Evolutionary conservation across 2,113 vertebrate genomes (phyloP).

Genomic region (Ploceus nigricollis): DNA sequence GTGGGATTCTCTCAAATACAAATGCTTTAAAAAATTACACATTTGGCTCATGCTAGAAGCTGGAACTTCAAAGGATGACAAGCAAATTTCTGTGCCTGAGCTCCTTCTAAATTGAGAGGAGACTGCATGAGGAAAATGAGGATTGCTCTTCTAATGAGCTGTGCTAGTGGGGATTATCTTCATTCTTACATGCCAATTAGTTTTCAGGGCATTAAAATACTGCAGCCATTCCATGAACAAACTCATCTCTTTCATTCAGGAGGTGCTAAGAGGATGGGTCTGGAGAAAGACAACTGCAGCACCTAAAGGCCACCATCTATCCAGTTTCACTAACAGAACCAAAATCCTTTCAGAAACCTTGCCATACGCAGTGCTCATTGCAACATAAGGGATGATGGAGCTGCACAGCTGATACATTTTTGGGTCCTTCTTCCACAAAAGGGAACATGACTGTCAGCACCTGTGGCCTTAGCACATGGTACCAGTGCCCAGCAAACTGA

Average conservation of each 20-base stretch:
- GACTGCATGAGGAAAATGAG: neutral
- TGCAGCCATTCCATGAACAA: neutral
- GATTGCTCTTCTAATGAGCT: neutral
- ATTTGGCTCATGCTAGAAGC: neutral
- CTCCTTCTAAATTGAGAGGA: neutral
- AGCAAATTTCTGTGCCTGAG: neutral
- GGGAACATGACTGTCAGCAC: neutral
- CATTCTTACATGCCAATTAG: neutral
- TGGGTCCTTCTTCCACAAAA: neutral
- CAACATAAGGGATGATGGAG: fast-evolving
- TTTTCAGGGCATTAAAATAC: neutral
- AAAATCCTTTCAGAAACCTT: neutral
- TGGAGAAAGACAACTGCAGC: neutral
- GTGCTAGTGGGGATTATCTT: neutral
- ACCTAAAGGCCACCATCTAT: neutral
- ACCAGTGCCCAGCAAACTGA: neutral
- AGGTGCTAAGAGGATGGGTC: neutral
- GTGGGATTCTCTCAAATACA: conserved; percentile 19
- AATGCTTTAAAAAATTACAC: neutral
- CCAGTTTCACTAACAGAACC: neutral
- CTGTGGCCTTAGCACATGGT: neutral
- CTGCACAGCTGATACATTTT: neutral
- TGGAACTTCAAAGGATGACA: conserved; percentile 10
- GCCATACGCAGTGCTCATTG: neutral
- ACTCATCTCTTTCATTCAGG: neutral